Evolutionary conservation across 2,888 invertebrate genomes (phyloP).

Genomic region (Zele albiditarsus): DNA sequence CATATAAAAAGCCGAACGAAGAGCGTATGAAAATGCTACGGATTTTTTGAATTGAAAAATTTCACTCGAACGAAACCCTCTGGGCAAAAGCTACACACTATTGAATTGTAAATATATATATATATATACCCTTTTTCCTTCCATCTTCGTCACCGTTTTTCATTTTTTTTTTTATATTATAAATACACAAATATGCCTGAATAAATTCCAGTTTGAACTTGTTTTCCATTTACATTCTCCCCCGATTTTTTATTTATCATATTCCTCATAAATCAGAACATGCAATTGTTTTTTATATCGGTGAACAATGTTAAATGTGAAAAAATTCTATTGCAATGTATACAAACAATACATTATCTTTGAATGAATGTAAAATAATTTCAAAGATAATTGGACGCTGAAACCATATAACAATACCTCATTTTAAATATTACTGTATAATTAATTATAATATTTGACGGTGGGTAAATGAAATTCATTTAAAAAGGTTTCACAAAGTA

Average conservation of each 20-base stretch:
- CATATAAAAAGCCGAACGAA: constrained; percentile 43
- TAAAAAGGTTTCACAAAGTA: background rate
- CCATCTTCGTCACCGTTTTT: background rate
- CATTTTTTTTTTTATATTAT: background rate
- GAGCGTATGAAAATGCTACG: constrained; percentile 25
- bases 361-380: too few species aligned
- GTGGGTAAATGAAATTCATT: background rate
- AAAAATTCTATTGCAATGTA: too few species aligned
- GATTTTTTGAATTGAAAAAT: constrained; percentile 48
- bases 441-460: background rate
- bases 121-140: background rate
- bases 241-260: background rate
- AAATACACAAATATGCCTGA: background rate
- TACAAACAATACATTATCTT: too few species aligned
- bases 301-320: too few species aligned
- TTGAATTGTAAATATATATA: constrained; percentile 8
- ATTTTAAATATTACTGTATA: background rate
- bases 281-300: too few species aligned
- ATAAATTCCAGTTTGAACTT: background rate
- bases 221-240: background rate
- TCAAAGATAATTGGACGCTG: too few species aligned
- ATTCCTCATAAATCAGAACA: background rate
- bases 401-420: background rate
- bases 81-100: constrained; percentile 17
- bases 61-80: constrained; percentile 34